Evolutionary conservation across 2,888 invertebrate species (phyloP), one percentile per base, ranked within the genome.

Genomic region (Amphipoea oculea): DNA sequence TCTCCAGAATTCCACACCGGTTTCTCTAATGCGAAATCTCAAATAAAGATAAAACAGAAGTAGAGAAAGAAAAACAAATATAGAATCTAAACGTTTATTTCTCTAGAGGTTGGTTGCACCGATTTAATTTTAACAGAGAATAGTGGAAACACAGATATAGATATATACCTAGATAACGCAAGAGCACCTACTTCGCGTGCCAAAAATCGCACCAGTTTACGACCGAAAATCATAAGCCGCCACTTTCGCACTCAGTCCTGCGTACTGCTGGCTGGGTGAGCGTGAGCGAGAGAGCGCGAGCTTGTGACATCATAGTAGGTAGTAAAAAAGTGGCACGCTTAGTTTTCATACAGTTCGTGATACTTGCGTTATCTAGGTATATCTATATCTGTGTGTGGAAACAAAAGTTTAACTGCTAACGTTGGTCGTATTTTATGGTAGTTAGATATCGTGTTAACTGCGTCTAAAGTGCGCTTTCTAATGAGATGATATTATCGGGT

Each of bases 51-150:
- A 60, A 68, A 73, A 69, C 69, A 71, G 51, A 73, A 65, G 65
- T 57, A 29, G 7, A 81, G 48, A 65, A 45, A 7, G 51, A 54
- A 75, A 76, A 79, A 65, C 23, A 65, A 42, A 71, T 71, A 40
- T 29, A 48, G n/a, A 72, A 72, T 76, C n/a, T 48, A 54, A 72
- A 48, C 75, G 65, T 76, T 85, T 81, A 69, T 73, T 66, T 83
- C 36, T 76, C 23, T 74, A 51, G 71, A 45, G 78, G 66, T 71
- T 80, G 73, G 45, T 76, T 78, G 42, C 42, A 72, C 54, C 11
- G 70, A 78, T 78, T 83, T 81, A 63, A 83, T 83, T 74, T 66
- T 74, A 65, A n/a, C 67, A 63, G 36, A 66, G 68, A 63, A 74
- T 66, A 60, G 70, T 20, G 23, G 51, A 72, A 74, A 29, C 29